phyloP scores from a whole-genome alignment of 2,797 vertebrate genomes.

The Novumbra hubbsi region DNA sequence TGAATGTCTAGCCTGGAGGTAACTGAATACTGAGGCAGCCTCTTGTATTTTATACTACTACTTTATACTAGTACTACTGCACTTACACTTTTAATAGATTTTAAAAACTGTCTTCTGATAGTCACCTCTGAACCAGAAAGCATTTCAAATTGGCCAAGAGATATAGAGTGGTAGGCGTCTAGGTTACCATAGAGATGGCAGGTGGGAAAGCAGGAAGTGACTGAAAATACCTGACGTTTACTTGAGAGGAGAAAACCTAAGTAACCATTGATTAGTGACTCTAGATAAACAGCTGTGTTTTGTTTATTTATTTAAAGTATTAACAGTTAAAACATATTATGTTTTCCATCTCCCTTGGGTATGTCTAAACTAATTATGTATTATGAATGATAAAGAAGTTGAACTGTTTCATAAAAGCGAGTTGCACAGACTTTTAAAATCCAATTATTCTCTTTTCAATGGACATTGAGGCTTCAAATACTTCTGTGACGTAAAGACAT shows the following conservation, averaged over 20 bases:
- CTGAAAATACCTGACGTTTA: conserved; percentile 71
- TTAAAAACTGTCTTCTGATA: background rate
- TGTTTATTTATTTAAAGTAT: background rate
- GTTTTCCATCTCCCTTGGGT: background rate
- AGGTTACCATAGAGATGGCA: conserved; percentile 58
- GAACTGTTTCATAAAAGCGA: background rate
- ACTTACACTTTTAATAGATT: background rate
- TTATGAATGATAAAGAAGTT: background rate
- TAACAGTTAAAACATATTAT: background rate
- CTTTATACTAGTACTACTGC: background rate
- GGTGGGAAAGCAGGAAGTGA: conserved; percentile 48
- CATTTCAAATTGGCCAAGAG: background rate
- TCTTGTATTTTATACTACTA: background rate
- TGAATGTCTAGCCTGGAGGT: conserved; percentile 52
- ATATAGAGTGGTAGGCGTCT: too few species aligned
- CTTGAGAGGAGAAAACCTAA: conserved; percentile 25
- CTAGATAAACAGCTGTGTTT: too few species aligned
- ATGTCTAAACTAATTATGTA: background rate
- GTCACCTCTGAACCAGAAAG: background rate
- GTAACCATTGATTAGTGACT: conserved; percentile 16
- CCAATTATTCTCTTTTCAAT: background rate
- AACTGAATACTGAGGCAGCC: background rate
- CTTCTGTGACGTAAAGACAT: conserved; percentile 3
- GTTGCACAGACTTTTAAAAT: background rate
- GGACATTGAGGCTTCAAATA: background rate